A percentile compares a stretch with the other conserved stretches of the same genome.
Conservation (phyloP, 2,113 vertebrate species). For the Solenodon paradoxus region DNA sequence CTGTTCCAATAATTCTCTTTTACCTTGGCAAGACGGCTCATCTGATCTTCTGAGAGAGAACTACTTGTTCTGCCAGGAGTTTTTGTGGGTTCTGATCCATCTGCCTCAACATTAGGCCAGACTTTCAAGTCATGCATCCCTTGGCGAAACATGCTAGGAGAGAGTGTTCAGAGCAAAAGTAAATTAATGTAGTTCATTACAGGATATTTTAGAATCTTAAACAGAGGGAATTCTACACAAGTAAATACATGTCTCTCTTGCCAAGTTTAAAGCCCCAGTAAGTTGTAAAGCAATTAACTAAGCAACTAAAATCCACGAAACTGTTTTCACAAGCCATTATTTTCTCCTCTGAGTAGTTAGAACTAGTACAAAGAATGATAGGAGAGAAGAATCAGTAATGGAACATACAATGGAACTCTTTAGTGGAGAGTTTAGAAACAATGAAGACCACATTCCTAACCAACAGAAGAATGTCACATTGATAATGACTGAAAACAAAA, state of each 20-base stretch:
- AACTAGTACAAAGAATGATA: not conserved
- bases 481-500: not conserved
- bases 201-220: slow-evolving; percentile 32
- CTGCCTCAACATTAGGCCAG: slow-evolving; percentile 97
- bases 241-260: slow-evolving; percentile 8
- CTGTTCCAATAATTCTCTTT: not conserved
- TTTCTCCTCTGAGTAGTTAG: not conserved
- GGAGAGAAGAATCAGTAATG: not conserved
- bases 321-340: not conserved
- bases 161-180: slow-evolving; percentile 20
- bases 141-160: slow-evolving; percentile 95
- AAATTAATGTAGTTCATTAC: slow-evolving; percentile 37
- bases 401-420: not conserved
- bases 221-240: slow-evolving; percentile 34
- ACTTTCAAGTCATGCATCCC: slow-evolving; percentile 99
- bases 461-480: not conserved
- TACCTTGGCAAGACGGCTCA: slow-evolving; percentile 99
- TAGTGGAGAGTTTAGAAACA: not conserved
- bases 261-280: not conserved
- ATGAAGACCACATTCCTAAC: not conserved
- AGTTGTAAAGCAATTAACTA: slow-evolving; percentile 37
- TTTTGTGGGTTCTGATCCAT: slow-evolving; percentile 92
- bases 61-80: slow-evolving; percentile 97
- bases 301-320: slow-evolving; percentile 11
- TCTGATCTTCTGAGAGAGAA: slow-evolving; percentile 94